These are phyloP conservation scores for Xerus rutilus DNA, from an alignment of 2,797 vertebrate species.

Conservation along the genomic window DNA sequence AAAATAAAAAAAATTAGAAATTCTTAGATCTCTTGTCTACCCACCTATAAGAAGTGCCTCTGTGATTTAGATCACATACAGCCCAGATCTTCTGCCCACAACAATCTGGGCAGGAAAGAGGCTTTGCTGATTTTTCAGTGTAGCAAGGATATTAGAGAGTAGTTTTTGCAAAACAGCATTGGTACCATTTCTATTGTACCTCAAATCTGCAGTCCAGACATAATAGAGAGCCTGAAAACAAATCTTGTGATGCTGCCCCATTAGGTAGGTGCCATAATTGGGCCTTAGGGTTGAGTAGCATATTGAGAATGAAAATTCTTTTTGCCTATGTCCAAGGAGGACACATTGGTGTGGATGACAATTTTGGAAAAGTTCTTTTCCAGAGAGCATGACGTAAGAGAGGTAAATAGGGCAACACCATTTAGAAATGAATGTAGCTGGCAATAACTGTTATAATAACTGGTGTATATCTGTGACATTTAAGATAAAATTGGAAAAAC, in stretches of 20 bases:
- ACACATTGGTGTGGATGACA: not conserved
- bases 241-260: not conserved
- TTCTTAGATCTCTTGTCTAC: not conserved
- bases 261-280: not conserved
- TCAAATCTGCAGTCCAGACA: not conserved
- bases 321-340: not conserved
- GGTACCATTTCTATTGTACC: not conserved
- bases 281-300: not conserved
- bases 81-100: not conserved
- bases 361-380: not conserved
- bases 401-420: not conserved
- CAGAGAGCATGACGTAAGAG: conserved; percentile 25
- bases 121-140: conserved; percentile 29
- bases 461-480: conserved; percentile 33
- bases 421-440: conserved; percentile 40
- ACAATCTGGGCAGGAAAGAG: not conserved
- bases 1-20: not conserved
- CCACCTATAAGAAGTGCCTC: conserved; percentile 2
- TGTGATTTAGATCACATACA: not conserved
- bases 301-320: conserved; percentile 14
- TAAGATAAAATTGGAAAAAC: conserved; percentile 44
- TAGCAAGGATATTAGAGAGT: not conserved
- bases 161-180: not conserved
- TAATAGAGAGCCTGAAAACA: not conserved
- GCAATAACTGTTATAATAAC: conserved; percentile 31